A percentile compares a stretch with the other conserved stretches of the same genome.
Conservation (phyloP, 2,888 invertebrate genomes). For the Lacanobia oleracea region DNA sequence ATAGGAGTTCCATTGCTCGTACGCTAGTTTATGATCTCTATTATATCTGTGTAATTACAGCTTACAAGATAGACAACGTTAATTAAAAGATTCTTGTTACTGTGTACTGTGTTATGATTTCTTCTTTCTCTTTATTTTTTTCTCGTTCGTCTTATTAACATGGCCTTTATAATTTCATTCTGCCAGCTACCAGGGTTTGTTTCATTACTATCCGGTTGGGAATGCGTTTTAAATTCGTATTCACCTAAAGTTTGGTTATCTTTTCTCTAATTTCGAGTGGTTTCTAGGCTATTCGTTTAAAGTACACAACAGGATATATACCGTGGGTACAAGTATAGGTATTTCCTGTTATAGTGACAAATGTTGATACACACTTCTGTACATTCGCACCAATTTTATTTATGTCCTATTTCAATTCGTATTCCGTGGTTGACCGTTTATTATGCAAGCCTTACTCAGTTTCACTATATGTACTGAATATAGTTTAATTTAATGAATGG, state of each 20-base stretch:
- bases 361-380: constrained; percentile 15
- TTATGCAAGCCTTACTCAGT: background rate
- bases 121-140: background rate
- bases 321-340: constrained; percentile 7
- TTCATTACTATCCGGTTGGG: background rate
- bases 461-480: background rate
- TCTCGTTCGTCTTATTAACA: background rate
- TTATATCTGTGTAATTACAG: constrained; percentile 32
- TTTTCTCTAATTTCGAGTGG: background rate
- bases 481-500: constrained; percentile 45
- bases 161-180: background rate
- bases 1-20: constrained; percentile 19
- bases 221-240: constrained; percentile 1
- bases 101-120: constrained; percentile 13
- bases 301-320: constrained; percentile 13
- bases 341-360: constrained; percentile 42
- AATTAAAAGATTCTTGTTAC: constrained; percentile 24
- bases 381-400: background rate
- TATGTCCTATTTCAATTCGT: background rate
- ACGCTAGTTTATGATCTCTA: constrained; percentile 39
- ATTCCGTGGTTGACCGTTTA: constrained; percentile 2
- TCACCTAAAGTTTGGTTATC: background rate
- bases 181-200: background rate
- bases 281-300: constrained; percentile 10
- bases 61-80: constrained; percentile 24